Evolutionary conservation across 2,888 invertebrate species (phyloP).

Genomic region (Patella ulyssiponensis): DNA sequence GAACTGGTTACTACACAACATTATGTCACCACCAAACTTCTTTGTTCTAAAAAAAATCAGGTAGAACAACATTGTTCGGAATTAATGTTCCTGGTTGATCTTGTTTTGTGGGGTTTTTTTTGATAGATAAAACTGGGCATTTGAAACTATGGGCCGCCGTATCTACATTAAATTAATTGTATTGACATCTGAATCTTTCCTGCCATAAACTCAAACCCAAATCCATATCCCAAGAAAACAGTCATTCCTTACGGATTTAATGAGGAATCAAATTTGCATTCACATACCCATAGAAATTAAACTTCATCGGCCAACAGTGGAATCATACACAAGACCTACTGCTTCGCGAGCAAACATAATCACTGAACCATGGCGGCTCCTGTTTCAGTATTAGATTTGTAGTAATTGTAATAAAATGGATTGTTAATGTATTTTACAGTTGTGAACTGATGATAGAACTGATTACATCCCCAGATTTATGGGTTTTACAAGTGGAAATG

Average conservation of each 20-base stretch:
- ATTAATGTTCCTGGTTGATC: no score
- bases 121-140: no score
- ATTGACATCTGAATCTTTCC: background rate
- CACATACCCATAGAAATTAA: no score
- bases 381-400: background rate
- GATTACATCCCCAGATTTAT: conserved; percentile 79
- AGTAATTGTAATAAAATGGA: no score
- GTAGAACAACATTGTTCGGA: conserved; percentile 43
- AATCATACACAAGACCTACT: no score
- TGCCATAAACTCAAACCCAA: background rate
- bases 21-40: conserved; percentile 77
- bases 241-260: background rate
- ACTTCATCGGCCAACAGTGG: no score
- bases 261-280: no score
- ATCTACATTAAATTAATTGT: background rate
- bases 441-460: conserved; percentile 80
- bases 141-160: background rate
- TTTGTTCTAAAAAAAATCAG: conserved; percentile 77
- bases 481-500: conserved; percentile 85
- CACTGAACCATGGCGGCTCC: no score
- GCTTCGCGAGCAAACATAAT: no score
- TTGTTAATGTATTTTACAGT: conserved; percentile 64
- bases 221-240: background rate
- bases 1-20: conserved; percentile 81
- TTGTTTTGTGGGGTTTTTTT: no score